Evolutionary conservation across 2,113 vertebrate genomes (phyloP).

Genomic region (Sarotherodon lohbergeri): DNA sequence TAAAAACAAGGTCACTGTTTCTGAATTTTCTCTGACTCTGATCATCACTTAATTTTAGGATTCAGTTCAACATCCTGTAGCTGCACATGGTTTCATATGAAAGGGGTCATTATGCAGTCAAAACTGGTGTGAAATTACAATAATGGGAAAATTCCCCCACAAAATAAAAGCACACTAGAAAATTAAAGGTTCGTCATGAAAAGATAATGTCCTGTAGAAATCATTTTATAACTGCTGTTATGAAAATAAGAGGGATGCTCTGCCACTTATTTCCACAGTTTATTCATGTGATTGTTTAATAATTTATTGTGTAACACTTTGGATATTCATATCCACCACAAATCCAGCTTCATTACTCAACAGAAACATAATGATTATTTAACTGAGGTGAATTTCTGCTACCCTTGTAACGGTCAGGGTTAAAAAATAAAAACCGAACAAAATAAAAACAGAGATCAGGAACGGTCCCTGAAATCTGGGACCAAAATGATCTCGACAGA

Average conservation of each 20-base stretch:
- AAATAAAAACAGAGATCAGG: neutral
- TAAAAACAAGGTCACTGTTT: neutral
- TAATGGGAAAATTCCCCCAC: neutral
- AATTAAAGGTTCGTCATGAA: neutral
- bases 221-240: neutral
- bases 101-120: neutral
- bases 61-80: neutral
- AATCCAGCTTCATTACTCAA: neutral
- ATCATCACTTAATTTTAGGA: neutral
- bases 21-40: neutral
- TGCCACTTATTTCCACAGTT: neutral
- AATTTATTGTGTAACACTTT: neutral
- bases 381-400: fast-evolving
- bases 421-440: neutral
- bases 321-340: neutral
- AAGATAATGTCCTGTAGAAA: neutral
- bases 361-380: neutral
- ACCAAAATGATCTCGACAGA: neutral
- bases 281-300: neutral
- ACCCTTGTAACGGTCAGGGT: neutral
- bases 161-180: neutral
- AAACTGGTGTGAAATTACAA: neutral
- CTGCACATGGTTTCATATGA: neutral
- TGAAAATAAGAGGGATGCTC: neutral
- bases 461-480: neutral